Evolutionary conservation across 2,797 vertebrate genomes (phyloP), one percentile per base, ranked within the genome.

Genomic region (Apogon hyalosoma): DNA sequence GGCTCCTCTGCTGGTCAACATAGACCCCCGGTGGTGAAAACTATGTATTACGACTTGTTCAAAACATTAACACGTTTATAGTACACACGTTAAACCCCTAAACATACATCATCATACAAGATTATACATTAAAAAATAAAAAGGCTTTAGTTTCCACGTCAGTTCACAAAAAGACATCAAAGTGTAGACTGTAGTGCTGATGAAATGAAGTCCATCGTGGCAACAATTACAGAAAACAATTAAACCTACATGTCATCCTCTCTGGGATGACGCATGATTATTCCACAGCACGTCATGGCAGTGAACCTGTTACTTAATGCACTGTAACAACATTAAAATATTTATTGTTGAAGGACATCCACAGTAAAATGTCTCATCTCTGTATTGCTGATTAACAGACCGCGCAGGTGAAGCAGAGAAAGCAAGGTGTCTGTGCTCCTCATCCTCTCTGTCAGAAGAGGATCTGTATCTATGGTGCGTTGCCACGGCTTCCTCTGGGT

Each of bases 401-500:
- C 4, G 19, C 21, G 62, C 70, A 87, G 80, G 85, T 86, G 84
- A 58, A 80, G 70, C 76, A 82, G 71, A 84, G 82, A 82, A 81
- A 91, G 75, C 68, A 48, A 75, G 65, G 76, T 64, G 69, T 62
- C 74, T 10, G 14, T 78, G 66, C 69, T 56, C 41, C 59, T 82
- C 69, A 58, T 69, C 58, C 83, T 77, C 59, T 66, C 67, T 78
- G 76, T 78, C 80, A 62, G 60, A 80, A 46, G 81, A 83, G 78
- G 71, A 73, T 85, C 84, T 51, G 88, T 92, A 88, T 90, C 88
- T 87, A 86, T 85, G 85, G 77, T 63, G 72, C 47, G 74, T 84
- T 81, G 75, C 87, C 84, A 90, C 76, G 58, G 88, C 86, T 77
- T 90, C 90, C 88, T 84, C 85, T 67, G 87, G 90, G 89, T 86